Evolutionary conservation across 2,888 invertebrate species (phyloP), one percentile per base, ranked within the genome.

Genomic region (Tricholauxania praeusta): DNA sequence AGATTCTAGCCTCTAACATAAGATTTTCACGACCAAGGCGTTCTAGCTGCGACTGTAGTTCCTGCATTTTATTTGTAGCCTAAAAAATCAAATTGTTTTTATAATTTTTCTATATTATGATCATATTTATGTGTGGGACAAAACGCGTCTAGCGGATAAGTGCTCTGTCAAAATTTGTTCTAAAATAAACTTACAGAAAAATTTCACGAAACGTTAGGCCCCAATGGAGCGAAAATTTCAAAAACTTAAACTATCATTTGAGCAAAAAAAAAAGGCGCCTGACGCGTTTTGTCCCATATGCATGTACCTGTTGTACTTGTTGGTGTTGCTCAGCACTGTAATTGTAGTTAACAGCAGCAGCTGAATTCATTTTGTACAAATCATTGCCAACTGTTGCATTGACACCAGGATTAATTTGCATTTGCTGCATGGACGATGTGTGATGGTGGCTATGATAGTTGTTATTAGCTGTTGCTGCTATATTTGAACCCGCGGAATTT

Each of bases 11-110:
- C 83, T 92, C 91, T 80, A 93, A 87, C 80, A 90, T 90, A 60
- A 89, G 89, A 79, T 93, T 91, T 85, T 93, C 93, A 87, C 90
- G 90, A 32, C 89, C 89, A 86, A 91, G 89, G 74, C 89, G 89
- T 78, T 91, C 91, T 80, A 93, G 87, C 83, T 92, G 91, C 67
- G 89, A 88, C 73, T 91, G 89, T 77, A 93, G 87, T 59, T 90
- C 89, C 80, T 93, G 92, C 81, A 93, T 89, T 87, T 85, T 85
- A 78, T 82, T 81, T 71, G 76, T 83, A 82, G 86, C 85, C 86
- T 87, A 52, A 2, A 75, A 68, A 52, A 48, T 14, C 59, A 59
- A 49, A 17, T 63, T 28, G 28, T 28, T 28, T 28, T 28, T 28
- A 28, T 28, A 28, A 28, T 28, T 28, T 28, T 28, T 3, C 28